Evolutionary conservation across 2,888 invertebrate genomes (phyloP).

Genomic region (Sinhomidia bicolor): DNA sequence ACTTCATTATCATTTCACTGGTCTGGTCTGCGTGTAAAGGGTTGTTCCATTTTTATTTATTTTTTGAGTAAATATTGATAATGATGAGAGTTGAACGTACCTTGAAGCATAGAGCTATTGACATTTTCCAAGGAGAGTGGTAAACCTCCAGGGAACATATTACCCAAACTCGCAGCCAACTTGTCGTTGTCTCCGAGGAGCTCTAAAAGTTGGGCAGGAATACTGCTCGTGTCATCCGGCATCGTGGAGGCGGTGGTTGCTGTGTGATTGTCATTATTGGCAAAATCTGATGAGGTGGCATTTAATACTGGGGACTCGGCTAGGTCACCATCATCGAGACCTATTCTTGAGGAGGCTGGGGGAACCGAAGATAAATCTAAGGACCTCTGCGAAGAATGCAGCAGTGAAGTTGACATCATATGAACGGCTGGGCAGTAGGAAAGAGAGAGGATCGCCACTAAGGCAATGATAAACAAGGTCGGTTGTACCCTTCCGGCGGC

Average conservation of each 20-base stretch:
- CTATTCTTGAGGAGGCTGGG: background rate
- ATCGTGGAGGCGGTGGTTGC: too few species aligned
- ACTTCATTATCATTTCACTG: background rate
- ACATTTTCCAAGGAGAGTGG: conserved; percentile 60
- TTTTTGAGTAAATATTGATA: background rate
- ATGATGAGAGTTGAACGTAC: conserved; percentile 4
- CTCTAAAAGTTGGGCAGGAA: conserved; percentile 45
- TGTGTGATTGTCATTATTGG: too few species aligned
- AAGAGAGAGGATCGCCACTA: conserved; percentile 49
- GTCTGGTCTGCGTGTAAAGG: background rate
- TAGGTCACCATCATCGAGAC: conserved; percentile 1
- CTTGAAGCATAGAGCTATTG: conserved; percentile 54
- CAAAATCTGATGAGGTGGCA: background rate
- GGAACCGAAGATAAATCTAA: background rate
- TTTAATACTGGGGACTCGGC: background rate
- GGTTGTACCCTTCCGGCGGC: conserved; percentile 18
- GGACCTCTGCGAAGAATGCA: background rate
- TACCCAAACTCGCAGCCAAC: conserved; percentile 52
- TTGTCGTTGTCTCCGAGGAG: conserved; percentile 57
- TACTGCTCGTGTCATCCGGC: background rate
- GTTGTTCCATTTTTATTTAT: background rate
- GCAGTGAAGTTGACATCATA: conserved; percentile 48
- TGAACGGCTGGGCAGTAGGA: conserved; percentile 58
- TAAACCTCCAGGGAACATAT: conserved; percentile 37
- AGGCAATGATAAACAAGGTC: conserved; percentile 57